Conservation (phyloP, 1,140 invertebrate species). For the Tetraneura akinire region DNA sequence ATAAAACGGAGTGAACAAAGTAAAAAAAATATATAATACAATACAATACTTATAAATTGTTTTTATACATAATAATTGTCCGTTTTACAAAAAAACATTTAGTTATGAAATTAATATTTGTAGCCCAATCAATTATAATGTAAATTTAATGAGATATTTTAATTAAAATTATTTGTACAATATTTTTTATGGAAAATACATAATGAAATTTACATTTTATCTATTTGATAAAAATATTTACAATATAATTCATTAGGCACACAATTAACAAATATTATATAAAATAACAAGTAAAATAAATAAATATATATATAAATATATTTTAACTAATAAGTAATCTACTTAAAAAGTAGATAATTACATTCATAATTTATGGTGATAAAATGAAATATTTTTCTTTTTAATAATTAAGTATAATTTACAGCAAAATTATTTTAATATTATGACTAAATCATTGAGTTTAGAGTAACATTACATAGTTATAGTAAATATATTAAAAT, state of each 20-base stretch:
- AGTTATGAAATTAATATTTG: slow-evolving; percentile 20
- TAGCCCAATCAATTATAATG: neutral
- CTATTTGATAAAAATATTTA: too few relatives aligned
- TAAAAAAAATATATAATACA: slow-evolving; percentile 11
- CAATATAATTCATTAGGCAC: too few relatives aligned
- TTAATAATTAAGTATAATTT: too few relatives aligned
- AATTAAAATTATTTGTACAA: neutral
- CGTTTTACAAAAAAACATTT: slow-evolving; percentile 27
- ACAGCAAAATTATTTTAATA: neutral
- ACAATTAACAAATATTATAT: too few relatives aligned
- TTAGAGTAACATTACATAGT: neutral
- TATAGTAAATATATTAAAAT: slow-evolving; percentile 5
- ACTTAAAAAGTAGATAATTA: too few relatives aligned
- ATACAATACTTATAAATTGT: neutral
- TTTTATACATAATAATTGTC: slow-evolving; percentile 1
- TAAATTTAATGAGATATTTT: neutral
- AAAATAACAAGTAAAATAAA: too few relatives aligned
- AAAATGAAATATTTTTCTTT: too few relatives aligned
- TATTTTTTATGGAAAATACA: too few relatives aligned
- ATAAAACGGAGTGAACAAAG: slow-evolving; percentile 44
- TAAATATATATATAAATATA: too few relatives aligned
- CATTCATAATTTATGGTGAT: too few relatives aligned
- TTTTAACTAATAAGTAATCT: too few relatives aligned
- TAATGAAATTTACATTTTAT: too few relatives aligned
- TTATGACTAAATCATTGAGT: neutral